Percentiles rank a stretch among this genome's conserved stretches.
Evolutionary conservation across 2,888 invertebrate species (phyloP).

Genomic region (Nomada fabriciana): DNA sequence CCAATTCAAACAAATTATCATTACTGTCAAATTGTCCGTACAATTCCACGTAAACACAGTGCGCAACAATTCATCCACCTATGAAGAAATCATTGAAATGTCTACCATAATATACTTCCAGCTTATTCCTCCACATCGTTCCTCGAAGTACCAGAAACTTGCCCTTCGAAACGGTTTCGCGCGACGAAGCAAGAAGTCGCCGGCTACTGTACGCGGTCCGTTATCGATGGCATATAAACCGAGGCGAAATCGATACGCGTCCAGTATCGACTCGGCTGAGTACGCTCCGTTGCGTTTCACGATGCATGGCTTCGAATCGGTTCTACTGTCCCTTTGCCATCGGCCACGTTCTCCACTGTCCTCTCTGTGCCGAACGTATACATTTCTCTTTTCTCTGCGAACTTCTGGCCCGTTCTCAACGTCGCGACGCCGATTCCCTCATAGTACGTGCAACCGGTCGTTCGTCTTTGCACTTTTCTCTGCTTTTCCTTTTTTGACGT

Average conservation of each 20-base stretch:
- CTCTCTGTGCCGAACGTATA: neutral
- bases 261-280: slow-evolving; percentile 62
- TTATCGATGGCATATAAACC: slow-evolving; percentile 63
- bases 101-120: neutral
- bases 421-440: slow-evolving; percentile 38
- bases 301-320: slow-evolving; percentile 59
- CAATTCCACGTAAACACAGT: too few relatives aligned
- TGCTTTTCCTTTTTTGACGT: slow-evolving; percentile 5
- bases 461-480: too few relatives aligned
- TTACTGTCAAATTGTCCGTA: too few relatives aligned
- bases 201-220: slow-evolving; percentile 50
- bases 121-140: neutral
- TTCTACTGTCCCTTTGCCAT: slow-evolving; percentile 29
- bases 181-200: slow-evolving; percentile 48
- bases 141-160: slow-evolving; percentile 17
- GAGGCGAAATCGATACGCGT: slow-evolving; percentile 66
- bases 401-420: slow-evolving; percentile 11
- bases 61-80: neutral
- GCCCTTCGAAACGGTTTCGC: neutral
- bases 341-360: slow-evolving; percentile 4
- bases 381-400: neutral
- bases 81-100: neutral
- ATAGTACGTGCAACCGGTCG: slow-evolving; percentile 1
- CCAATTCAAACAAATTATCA: too few relatives aligned
- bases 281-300: slow-evolving; percentile 63